Percentiles rank a stretch among this genome's conserved stretches.
These are phyloP conservation scores for Podarcis lilfordi DNA, from an alignment of 2,797 vertebrate genomes.

Conservation along the genomic window DNA sequence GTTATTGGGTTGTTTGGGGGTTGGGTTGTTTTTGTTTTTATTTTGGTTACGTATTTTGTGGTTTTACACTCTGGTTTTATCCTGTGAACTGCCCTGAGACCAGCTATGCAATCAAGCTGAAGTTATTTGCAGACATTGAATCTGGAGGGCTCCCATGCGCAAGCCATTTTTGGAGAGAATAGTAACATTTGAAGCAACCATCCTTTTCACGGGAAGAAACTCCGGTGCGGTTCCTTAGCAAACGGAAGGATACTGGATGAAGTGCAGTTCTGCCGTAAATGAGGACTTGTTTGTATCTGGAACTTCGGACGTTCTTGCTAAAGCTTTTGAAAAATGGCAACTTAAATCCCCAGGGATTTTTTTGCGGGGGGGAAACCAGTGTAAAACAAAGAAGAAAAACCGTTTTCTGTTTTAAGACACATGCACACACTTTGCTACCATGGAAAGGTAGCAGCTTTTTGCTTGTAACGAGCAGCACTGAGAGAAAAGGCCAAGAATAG, in stretches of 20 bases:
- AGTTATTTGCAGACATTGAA: neutral
- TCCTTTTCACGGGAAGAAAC: neutral
- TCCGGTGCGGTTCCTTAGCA: neutral
- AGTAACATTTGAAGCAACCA: neutral
- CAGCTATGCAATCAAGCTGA: neutral
- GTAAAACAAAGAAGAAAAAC: neutral
- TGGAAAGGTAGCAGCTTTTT: neutral
- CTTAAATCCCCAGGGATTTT: neutral
- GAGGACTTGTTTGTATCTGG: neutral
- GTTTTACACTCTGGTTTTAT: no score
- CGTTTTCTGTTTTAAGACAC: neutral
- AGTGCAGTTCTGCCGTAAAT: neutral
- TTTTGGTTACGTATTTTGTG: no score
- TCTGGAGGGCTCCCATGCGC: neutral
- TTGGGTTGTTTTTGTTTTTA: no score
- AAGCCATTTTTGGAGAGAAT: neutral
- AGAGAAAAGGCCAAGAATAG: slow-evolving; percentile 56
- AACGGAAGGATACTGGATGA: neutral
- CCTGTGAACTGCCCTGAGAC: no score
- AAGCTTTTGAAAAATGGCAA: neutral
- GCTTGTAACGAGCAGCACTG: slow-evolving; percentile 10
- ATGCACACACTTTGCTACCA: neutral
- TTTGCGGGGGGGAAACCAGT: no score
- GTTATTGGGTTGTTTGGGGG: no score
- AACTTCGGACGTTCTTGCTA: neutral